A percentile compares a stretch with the other conserved stretches of the same genome.
These are phyloP conservation scores for Dendroctonus ponderosae DNA, from an alignment of 1,140 invertebrate species.

Conservation along the genomic window DNA sequence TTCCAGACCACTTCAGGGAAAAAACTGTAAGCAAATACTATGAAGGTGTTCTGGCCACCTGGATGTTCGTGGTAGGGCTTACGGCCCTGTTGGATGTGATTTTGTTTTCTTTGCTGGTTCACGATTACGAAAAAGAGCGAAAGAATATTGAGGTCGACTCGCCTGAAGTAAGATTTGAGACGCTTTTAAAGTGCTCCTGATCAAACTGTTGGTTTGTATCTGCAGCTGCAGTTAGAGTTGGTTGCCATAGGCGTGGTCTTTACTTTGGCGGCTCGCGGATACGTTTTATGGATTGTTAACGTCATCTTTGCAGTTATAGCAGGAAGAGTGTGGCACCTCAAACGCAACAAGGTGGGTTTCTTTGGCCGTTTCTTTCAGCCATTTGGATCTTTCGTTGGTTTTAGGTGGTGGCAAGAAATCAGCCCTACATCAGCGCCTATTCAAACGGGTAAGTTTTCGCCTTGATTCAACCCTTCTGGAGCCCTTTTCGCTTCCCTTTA, in stretches of 20 bases:
- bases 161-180: neutral
- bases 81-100: too few species aligned
- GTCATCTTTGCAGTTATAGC: conserved; percentile 19
- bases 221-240: neutral
- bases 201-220: neutral
- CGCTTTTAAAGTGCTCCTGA: neutral
- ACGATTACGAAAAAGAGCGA: neutral
- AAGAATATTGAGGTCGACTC: neutral
- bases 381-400: neutral
- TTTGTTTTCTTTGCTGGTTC: neutral
- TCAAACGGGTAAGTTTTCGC: too few species aligned
- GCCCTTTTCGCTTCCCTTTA: too few species aligned
- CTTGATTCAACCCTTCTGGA: too few species aligned
- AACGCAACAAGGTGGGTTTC: too few species aligned
- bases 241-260: conserved; percentile 30
- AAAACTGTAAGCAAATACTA: too few species aligned
- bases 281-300: conserved; percentile 37
- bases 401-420: neutral
- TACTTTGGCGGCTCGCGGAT: conserved; percentile 37
- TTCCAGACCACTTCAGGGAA: too few species aligned
- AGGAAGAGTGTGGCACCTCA: too few species aligned
- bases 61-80: too few species aligned
- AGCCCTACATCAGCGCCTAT: neutral
- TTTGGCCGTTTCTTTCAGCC: neutral
- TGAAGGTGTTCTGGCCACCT: too few species aligned